Percentiles rank a stretch among this genome's conserved stretches.
phyloP scores from a whole-genome alignment of 2,797 vertebrate species.

The Alectoris magna region DNA sequence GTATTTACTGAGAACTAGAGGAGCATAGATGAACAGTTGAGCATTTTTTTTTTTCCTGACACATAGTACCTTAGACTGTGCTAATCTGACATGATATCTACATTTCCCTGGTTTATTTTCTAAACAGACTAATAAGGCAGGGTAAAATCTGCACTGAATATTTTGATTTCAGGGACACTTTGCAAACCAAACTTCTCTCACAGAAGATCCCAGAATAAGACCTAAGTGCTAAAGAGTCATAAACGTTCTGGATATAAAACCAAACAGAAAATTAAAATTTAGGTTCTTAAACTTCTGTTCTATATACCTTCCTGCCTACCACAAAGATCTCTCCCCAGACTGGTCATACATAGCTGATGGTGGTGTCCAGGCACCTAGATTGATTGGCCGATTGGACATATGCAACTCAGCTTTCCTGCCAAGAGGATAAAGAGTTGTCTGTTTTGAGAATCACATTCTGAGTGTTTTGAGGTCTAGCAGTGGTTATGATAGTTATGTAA shows the following conservation, averaged over 20 bases:
- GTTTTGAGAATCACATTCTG: not conserved
- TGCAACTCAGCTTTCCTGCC: fast-evolving
- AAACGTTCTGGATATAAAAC: not conserved
- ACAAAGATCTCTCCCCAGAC: not conserved
- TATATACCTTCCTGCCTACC: not conserved
- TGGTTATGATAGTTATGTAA: not conserved
- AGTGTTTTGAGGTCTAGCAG: fast-evolving
- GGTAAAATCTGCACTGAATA: not conserved
- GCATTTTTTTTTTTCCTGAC: not conserved
- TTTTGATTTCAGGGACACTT: not conserved
- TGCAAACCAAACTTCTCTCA: not conserved
- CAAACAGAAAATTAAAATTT: not conserved
- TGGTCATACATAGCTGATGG: not conserved
- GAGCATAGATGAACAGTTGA: not conserved
- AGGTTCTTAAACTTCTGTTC: not conserved
- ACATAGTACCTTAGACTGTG: not conserved
- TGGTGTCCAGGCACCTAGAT: not conserved
- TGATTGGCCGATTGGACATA: not conserved
- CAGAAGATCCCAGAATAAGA: not conserved
- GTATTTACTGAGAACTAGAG: not conserved
- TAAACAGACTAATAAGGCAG: not conserved
- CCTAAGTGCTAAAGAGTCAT: not conserved
- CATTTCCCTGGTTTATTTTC: not conserved
- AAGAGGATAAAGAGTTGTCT: not conserved
- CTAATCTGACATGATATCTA: not conserved